These are phyloP conservation scores for Takifugu bimaculatus DNA, from an alignment of 2,113 vertebrate species.

Conservation along the genomic window DNA sequence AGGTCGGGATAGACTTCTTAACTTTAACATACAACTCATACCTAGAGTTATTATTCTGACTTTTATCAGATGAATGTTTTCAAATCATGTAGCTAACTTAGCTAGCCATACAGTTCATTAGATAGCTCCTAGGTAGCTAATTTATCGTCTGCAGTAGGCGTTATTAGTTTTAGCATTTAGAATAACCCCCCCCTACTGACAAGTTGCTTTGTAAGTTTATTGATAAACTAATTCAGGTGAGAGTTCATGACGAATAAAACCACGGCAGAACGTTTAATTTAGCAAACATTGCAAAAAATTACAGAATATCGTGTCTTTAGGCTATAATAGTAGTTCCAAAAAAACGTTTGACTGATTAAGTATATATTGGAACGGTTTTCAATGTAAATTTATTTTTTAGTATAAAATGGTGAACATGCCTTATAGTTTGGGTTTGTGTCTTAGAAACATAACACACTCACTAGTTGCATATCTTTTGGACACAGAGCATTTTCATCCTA, in stretches of 20 bases:
- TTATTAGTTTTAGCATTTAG: too few relatives aligned
- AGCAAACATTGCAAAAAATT: too few relatives aligned
- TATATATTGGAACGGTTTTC: too few relatives aligned
- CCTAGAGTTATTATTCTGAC: not conserved
- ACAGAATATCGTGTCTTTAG: not conserved
- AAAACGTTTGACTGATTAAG: too few relatives aligned
- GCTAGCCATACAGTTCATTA: not conserved
- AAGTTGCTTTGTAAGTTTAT: not conserved
- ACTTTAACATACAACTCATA: accelerated
- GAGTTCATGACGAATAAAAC: not conserved
- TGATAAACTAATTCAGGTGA: not conserved
- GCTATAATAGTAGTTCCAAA: too few relatives aligned
- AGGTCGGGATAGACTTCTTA: constrained; percentile 29
- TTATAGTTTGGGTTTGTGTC: not conserved
- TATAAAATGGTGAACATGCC: not conserved
- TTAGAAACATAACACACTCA: not conserved
- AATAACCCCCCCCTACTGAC: not conserved
- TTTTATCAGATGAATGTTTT: not conserved
- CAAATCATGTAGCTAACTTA: constrained; percentile 2
- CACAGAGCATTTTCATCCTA: constrained; percentile 86
- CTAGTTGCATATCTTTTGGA: constrained; percentile 6
- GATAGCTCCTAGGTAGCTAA: constrained; percentile 3
- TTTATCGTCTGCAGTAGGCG: not conserved
- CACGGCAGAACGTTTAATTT: too few relatives aligned
- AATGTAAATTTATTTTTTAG: too few relatives aligned